Evolutionary conservation across 2,113 vertebrate species (phyloP).

Genomic region (Mesoclemmys tuberculata): DNA sequence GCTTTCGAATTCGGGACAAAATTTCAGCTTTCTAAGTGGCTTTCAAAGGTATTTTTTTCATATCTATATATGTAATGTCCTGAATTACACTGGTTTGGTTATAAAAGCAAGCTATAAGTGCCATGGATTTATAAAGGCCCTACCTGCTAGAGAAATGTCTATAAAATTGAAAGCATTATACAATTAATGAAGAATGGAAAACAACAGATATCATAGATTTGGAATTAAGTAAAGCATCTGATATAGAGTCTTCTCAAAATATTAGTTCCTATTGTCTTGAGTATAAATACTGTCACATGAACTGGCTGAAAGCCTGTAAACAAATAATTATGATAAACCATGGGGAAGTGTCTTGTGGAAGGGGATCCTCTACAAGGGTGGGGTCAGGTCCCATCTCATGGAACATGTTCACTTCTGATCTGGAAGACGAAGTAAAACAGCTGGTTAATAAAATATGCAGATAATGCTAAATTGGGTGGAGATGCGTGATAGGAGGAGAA

Average conservation of each 20-base stretch:
- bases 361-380: background rate
- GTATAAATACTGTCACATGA: conserved; percentile 44
- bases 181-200: conserved; percentile 25
- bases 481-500: background rate
- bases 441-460: conserved; percentile 55
- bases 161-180: background rate
- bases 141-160: conserved; percentile 7
- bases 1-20: conserved; percentile 19
- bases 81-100: background rate
- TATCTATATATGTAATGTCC: background rate
- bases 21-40: conserved; percentile 23
- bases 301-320: conserved; percentile 39
- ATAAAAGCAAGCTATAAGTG: conserved; percentile 12
- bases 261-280: conserved; percentile 41
- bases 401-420: background rate
- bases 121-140: conserved; percentile 11
- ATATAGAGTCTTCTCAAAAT: conserved; percentile 50
- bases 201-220: conserved; percentile 50
- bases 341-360: background rate
- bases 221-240: background rate
- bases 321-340: conserved; percentile 25
- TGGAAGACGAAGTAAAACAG: background rate
- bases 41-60: conserved; percentile 53
- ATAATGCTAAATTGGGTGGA: conserved; percentile 30
- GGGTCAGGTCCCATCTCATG: background rate